These are phyloP conservation scores for Noctua comes DNA, from an alignment of 2,888 invertebrate species.

Conservation along the genomic window DNA sequence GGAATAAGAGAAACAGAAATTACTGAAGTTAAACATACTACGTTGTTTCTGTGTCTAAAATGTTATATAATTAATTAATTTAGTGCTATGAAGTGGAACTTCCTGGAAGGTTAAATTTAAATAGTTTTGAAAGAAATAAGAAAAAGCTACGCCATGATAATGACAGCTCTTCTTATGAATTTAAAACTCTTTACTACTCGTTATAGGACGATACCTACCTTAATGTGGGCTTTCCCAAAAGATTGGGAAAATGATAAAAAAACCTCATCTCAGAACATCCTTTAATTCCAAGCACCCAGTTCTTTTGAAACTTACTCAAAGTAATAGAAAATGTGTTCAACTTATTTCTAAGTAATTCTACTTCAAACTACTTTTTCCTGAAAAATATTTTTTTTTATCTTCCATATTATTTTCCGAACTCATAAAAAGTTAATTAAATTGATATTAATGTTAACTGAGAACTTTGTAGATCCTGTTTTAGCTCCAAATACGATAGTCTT, in stretches of 20 bases:
- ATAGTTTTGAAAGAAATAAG: background rate
- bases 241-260: background rate
- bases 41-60: background rate
- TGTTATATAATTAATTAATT: background rate
- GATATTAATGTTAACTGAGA: background rate
- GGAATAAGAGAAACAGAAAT: background rate
- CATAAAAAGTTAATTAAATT: background rate
- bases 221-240: background rate
- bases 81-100: background rate
- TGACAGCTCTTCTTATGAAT: background rate
- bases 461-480: background rate
- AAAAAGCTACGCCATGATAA: background rate
- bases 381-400: background rate
- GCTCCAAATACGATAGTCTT: background rate
- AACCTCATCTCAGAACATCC: background rate
- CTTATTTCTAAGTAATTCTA: background rate
- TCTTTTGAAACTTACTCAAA: background rate
- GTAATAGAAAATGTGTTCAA: background rate
- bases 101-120: background rate
- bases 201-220: background rate
- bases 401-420: background rate
- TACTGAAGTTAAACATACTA: background rate
- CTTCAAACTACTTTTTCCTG: background rate
- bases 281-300: background rate
- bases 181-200: background rate